phyloP scores from a whole-genome alignment of 2,888 invertebrate genomes.

The Heliothis peltigera region DNA sequence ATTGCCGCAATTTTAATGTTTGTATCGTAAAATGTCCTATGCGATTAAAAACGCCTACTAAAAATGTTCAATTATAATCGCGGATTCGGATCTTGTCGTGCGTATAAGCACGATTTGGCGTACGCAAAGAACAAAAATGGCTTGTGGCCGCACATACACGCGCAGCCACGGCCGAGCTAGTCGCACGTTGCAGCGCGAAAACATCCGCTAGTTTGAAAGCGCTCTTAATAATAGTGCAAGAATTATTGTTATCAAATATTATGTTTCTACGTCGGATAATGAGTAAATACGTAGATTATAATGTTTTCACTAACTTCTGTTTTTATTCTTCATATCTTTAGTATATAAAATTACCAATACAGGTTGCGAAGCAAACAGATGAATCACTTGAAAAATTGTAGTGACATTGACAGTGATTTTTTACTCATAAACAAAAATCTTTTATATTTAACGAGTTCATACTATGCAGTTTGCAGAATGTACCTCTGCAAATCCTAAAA shows the following conservation, averaged over 20 bases:
- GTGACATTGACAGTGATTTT: constrained; percentile 43
- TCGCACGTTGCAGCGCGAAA: too few relatives aligned
- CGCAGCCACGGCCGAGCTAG: too few relatives aligned
- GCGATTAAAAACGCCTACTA: constrained; percentile 10
- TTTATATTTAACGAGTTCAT: constrained; percentile 30
- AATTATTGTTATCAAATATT: too few relatives aligned
- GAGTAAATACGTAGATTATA: background rate
- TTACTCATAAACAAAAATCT: constrained; percentile 1
- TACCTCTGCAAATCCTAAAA: background rate
- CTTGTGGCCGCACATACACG: too few relatives aligned
- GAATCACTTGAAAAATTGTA: background rate
- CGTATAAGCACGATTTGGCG: too few relatives aligned
- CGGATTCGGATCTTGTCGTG: too few relatives aligned
- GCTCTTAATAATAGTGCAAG: too few relatives aligned
- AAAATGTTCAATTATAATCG: constrained; percentile 1
- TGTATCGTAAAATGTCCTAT: constrained; percentile 13
- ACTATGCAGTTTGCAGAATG: constrained; percentile 11
- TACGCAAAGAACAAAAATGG: too few relatives aligned
- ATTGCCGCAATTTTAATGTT: constrained; percentile 22
- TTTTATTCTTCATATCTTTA: constrained; percentile 37
- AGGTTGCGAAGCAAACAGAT: background rate
- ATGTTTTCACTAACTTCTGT: constrained; percentile 32
- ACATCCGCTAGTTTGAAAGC: too few relatives aligned
- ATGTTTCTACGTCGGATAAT: background rate
- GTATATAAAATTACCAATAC: background rate